Conservation (phyloP, 2,113 vertebrate species). For the Pedionomus torquatus region DNA sequence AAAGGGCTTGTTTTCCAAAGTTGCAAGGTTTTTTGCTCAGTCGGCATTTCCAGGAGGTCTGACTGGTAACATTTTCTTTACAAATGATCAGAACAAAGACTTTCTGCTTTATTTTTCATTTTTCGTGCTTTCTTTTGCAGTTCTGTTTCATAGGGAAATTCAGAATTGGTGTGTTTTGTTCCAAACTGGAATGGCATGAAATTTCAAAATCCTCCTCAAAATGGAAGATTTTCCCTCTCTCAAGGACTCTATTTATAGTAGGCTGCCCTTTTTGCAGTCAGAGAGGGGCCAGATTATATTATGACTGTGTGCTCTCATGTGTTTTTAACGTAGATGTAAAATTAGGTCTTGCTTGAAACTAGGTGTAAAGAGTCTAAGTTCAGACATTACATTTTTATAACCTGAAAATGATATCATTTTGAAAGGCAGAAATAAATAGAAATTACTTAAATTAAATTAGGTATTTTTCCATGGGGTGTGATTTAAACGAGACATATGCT, state of each 20-base stretch:
- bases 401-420: not conserved
- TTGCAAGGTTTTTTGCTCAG: not conserved
- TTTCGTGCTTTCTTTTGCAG: not conserved
- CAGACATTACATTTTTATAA: constrained; percentile 23
- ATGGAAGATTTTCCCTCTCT: not conserved
- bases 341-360: constrained; percentile 10
- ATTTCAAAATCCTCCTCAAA: constrained; percentile 12
- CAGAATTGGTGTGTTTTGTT: not conserved
- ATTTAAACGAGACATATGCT: not conserved
- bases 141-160: not conserved
- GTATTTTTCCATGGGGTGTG: not conserved
- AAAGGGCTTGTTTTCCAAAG: not conserved
- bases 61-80: not conserved
- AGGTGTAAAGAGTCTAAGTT: not conserved
- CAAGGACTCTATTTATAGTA: constrained; percentile 9
- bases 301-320: not conserved
- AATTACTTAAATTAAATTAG: constrained; percentile 22
- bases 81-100: not conserved
- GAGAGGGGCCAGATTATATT: not conserved
- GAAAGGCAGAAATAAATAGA: constrained; percentile 31
- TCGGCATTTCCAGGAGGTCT: not conserved
- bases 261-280: not conserved
- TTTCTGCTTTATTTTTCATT: constrained; percentile 8
- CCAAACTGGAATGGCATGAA: not conserved
- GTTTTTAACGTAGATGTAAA: constrained; percentile 28